Evolutionary conservation across 2,113 vertebrate species (phyloP), one percentile per base, ranked within the genome.

Genomic region (Nibea albiflora): DNA sequence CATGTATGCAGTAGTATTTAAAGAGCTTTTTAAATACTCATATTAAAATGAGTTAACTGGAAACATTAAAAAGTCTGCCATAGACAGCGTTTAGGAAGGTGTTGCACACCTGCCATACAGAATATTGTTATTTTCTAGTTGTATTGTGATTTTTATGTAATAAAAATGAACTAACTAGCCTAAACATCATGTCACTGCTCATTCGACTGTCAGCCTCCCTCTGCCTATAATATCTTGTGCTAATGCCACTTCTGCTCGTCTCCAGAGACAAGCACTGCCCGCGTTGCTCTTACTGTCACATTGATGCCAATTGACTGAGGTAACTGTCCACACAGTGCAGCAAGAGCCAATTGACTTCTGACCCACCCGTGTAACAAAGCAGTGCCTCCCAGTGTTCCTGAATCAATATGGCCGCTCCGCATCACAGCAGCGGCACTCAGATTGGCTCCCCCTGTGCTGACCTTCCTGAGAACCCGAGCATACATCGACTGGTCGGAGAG

Each of bases 281-380:
- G 20, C 19, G 52, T 69, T 71, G 71, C 66, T 73, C 80, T 74
- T 31, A 35, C 83, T 68, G 80, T 90, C 87, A 90, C 76, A 69
- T 22, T 73, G 76, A 89, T 74, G 83, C 85, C 92, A 94, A 91
- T 89, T 89, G 92, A 93, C 85, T 86, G 71, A 89, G 83, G 84
- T 78, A 60, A 81, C 81, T 85, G 75, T 87, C 83, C 77, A 58
- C 84, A 70, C 47, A 14, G 78, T 91, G 90, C 87, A 89, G 65
- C 73, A 14, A 80, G 81, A 90, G 81, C 88, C 87, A 92, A 90
- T 88, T 92, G 90, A 91, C 90, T 88, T 24, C 69, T 92, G 89
- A 86, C 84, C 91, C 73, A 12, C 24, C 64, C n/a, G 15, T 68
- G 88, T 77, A 85, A 83, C 89, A 86, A 89, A 88, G 84, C 80